Evolutionary conservation across 2,797 vertebrate species (phyloP).

Genomic region (Diglossa cyanea): DNA sequence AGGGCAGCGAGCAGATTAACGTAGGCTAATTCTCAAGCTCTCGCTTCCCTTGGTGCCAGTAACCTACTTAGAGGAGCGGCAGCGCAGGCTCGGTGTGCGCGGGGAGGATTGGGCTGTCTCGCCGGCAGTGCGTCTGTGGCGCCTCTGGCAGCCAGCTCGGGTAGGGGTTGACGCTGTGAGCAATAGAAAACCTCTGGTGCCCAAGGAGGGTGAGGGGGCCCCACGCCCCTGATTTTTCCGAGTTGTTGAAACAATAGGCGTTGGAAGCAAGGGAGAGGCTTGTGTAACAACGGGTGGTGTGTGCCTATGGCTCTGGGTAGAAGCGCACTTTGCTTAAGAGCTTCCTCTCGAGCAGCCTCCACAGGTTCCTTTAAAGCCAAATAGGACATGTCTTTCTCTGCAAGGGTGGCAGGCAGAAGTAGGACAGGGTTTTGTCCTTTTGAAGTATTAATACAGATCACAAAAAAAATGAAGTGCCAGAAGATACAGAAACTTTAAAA

Average conservation of each 20-base stretch:
- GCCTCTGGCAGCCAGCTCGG: too few relatives aligned
- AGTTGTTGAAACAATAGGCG: neutral
- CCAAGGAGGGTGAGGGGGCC: neutral
- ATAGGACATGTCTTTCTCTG: neutral
- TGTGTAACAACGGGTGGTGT: fast-evolving
- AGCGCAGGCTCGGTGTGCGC: neutral
- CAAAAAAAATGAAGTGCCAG: neutral
- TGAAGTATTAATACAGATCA: neutral
- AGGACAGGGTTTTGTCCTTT: neutral
- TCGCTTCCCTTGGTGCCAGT: neutral
- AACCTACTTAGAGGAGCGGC: neutral
- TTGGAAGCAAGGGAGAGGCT: neutral
- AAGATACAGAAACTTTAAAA: neutral
- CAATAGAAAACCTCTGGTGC: neutral
- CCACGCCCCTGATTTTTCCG: neutral
- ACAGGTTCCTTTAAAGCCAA: neutral
- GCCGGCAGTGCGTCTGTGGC: too few relatives aligned
- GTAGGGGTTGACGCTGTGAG: neutral
- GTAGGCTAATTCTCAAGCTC: neutral
- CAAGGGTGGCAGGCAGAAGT: neutral
- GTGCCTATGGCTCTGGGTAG: neutral
- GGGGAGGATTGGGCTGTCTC: neutral
- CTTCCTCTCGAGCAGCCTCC: neutral
- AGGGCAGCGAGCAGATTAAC: neutral
- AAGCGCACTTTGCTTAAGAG: neutral